Percentiles rank a stretch among this genome's conserved stretches.
Conservation (phyloP, 2,888 invertebrate genomes). For the Empis livida region DNA sequence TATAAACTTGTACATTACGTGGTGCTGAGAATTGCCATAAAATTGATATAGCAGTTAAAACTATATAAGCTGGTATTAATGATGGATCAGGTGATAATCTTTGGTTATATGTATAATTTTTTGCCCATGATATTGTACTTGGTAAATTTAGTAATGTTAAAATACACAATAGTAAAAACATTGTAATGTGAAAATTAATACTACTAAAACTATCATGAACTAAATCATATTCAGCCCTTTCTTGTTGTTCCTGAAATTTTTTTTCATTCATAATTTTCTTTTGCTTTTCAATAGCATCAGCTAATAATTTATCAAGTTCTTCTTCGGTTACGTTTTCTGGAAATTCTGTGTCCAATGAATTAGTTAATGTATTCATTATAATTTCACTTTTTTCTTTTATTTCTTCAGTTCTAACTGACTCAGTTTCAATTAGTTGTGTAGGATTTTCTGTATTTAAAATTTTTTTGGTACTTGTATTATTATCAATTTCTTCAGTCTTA, state of each 20-base stretch:
- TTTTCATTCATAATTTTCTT: slow-evolving; percentile 11
- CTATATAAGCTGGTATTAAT: slow-evolving; percentile 41
- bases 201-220: slow-evolving; percentile 31
- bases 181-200: slow-evolving; percentile 59
- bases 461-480: background rate
- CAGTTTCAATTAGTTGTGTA: background rate
- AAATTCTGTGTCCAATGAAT: background rate
- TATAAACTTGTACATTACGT: slow-evolving; percentile 45
- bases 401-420: background rate
- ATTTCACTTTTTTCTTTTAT: background rate
- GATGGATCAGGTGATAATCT: slow-evolving; percentile 46
- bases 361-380: background rate
- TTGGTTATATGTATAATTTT: slow-evolving; percentile 41
- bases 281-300: slow-evolving; percentile 14
- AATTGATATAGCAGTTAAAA: slow-evolving; percentile 45
- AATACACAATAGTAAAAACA: slow-evolving; percentile 54
- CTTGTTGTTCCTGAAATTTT: slow-evolving; percentile 14
- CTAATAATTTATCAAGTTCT: slow-evolving; percentile 15
- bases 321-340: slow-evolving; percentile 10
- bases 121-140: slow-evolving; percentile 64
- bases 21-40: slow-evolving; percentile 58
- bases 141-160: slow-evolving; percentile 58
- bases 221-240: slow-evolving; percentile 18
- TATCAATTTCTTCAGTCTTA: background rate
- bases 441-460: background rate